Conservation (phyloP, 2,797 vertebrate species). For the Acanthurus tractus region DNA sequence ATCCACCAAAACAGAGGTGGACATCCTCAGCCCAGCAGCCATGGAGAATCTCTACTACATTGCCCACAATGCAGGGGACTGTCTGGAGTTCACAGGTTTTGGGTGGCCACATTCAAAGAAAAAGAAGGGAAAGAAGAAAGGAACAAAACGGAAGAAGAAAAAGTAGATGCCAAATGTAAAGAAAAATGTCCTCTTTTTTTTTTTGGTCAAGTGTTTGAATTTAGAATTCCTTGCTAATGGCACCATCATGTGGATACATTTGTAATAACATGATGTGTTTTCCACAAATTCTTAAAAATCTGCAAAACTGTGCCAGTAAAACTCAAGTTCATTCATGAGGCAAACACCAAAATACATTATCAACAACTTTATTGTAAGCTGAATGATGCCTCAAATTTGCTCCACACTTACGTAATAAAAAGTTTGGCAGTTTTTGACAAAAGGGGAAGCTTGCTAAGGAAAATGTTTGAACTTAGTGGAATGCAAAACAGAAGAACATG, state of each 20-base stretch:
- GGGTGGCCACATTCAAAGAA: slow-evolving; percentile 83
- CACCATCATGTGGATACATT: slow-evolving; percentile 40
- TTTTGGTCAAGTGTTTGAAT: neutral
- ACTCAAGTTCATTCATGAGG: neutral
- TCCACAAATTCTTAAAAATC: neutral
- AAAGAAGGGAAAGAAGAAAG: slow-evolving; percentile 85
- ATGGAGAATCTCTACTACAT: slow-evolving; percentile 92
- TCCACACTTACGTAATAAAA: slow-evolving; percentile 23
- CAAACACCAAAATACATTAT: slow-evolving; percentile 16
- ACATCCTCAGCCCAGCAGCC: slow-evolving; percentile 87
- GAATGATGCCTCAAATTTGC: slow-evolving; percentile 14
- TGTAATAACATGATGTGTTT: no score
- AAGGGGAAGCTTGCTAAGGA: neutral
- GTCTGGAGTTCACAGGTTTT: slow-evolving; percentile 87
- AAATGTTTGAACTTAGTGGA: neutral
- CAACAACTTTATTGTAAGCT: slow-evolving; percentile 65
- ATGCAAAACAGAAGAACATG: neutral
- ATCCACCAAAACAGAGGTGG: slow-evolving; percentile 69
- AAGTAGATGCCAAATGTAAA: slow-evolving; percentile 35
- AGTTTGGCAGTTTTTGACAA: slow-evolving; percentile 49
- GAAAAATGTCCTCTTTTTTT: rapidly evolving
- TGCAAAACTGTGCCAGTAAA: slow-evolving; percentile 3
- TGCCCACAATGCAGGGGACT: slow-evolving; percentile 89
- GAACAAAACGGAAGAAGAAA: slow-evolving; percentile 56
- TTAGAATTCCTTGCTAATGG: neutral